phyloP scores from a whole-genome alignment of 2,888 invertebrate genomes.

The Achlya flavicornis region DNA sequence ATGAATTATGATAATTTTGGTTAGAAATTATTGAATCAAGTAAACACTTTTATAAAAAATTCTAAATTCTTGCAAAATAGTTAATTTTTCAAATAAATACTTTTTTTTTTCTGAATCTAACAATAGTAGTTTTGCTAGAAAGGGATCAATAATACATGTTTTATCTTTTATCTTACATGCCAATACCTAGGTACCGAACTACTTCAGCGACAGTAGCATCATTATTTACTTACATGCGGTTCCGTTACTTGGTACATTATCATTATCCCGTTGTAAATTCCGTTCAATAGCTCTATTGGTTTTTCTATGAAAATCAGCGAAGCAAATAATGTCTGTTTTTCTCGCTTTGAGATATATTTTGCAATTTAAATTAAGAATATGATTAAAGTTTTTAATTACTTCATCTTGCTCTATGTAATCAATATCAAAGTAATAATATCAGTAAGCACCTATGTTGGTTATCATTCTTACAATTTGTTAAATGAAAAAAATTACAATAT shows the following conservation, averaged over 20 bases:
- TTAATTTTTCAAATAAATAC: too few relatives aligned
- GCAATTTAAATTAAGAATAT: constrained; percentile 3
- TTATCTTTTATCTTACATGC: too few relatives aligned
- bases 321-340: constrained; percentile 13
- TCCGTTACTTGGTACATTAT: background rate
- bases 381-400: background rate
- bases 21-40: too few relatives aligned
- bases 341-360: background rate
- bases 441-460: background rate
- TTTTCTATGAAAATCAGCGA: constrained; percentile 10
- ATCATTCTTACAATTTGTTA: too few relatives aligned
- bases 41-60: too few relatives aligned
- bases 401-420: background rate
- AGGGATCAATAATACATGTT: background rate
- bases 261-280: constrained; percentile 8
- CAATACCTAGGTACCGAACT: background rate
- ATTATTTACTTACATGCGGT: constrained; percentile 6
- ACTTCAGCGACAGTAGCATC: background rate
- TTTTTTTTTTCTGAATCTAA: too few relatives aligned
- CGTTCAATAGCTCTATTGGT: constrained; percentile 1
- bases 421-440: background rate
- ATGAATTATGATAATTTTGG: too few relatives aligned
- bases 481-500: too few relatives aligned
- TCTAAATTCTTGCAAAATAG: too few relatives aligned
- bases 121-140: too few relatives aligned